Evolutionary conservation across 2,113 vertebrate genomes (phyloP).

Genomic region (Tragelaphus strepsiceros): DNA sequence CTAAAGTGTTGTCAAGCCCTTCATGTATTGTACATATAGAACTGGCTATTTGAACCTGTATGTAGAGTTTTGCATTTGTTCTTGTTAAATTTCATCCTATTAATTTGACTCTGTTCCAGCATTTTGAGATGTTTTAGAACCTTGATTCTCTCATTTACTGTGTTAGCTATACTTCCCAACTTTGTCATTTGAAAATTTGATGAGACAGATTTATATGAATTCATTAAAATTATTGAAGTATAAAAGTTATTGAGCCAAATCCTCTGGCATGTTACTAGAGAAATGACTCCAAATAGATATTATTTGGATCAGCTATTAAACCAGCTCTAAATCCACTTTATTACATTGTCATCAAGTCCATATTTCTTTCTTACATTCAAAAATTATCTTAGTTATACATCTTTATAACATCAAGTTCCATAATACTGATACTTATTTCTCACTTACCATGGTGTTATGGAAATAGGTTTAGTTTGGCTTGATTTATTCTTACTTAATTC

Average conservation of each 20-base stretch:
- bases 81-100: background rate
- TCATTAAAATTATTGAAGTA: constrained; percentile 19
- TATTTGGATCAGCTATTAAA: constrained; percentile 8
- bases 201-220: background rate
- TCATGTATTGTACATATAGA: background rate
- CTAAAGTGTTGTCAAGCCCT: background rate
- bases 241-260: background rate
- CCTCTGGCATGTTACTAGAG: constrained; percentile 14
- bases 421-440: background rate
- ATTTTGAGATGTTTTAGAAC: constrained; percentile 1
- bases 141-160: background rate
- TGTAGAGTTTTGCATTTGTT: constrained; percentile 14
- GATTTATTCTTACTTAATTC: constrained; percentile 1
- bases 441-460: background rate
- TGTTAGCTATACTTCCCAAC: background rate
- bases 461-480: background rate
- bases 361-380: background rate
- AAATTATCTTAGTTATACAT: background rate
- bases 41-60: background rate
- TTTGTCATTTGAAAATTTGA: constrained; percentile 13
- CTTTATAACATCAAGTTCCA: background rate
- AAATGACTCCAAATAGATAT: background rate
- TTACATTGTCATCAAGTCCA: background rate
- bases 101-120: background rate
- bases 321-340: constrained; percentile 5